Evolutionary conservation across 2,797 vertebrate genomes (phyloP).

Genomic region (Onychomys arenicola): DNA sequence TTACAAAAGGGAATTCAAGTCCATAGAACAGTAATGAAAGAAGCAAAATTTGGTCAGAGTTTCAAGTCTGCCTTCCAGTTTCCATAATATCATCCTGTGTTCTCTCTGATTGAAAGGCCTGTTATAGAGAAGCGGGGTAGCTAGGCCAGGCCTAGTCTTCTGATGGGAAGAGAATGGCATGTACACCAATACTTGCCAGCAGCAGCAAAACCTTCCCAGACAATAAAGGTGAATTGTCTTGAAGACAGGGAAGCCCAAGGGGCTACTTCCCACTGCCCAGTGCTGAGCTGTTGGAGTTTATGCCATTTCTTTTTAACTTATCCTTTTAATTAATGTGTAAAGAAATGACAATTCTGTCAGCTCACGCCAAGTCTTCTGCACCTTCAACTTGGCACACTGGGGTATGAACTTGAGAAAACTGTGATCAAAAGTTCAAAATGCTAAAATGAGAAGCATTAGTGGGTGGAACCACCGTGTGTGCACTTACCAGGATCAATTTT

Average conservation of each 20-base stretch:
- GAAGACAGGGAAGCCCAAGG: slow-evolving; percentile 17
- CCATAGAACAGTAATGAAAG: neutral
- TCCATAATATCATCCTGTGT: neutral
- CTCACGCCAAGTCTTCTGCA: slow-evolving; percentile 67
- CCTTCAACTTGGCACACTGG: slow-evolving; percentile 75
- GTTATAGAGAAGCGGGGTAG: neutral
- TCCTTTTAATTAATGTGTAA: slow-evolving; percentile 83
- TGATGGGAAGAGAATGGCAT: neutral
- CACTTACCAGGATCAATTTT: slow-evolving; percentile 89
- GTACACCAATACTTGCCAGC: slow-evolving; percentile 23
- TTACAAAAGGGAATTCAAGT: neutral
- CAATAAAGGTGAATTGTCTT: slow-evolving; percentile 65
- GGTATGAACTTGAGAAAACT: slow-evolving; percentile 77
- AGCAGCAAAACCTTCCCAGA: slow-evolving; percentile 47
- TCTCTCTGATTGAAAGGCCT: neutral
- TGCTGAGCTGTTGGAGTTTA: slow-evolving; percentile 74
- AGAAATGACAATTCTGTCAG: slow-evolving; percentile 72
- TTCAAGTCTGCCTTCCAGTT: neutral
- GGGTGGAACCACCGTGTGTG: slow-evolving; percentile 78
- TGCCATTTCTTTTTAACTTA: slow-evolving; percentile 73
- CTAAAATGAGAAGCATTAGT: slow-evolving; percentile 84
- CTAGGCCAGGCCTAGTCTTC: neutral
- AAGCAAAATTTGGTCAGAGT: neutral
- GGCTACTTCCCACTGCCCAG: slow-evolving; percentile 56
- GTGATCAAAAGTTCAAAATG: slow-evolving; percentile 85